Evolutionary conservation across 2,888 invertebrate genomes (phyloP), one percentile per base, ranked within the genome.

Genomic region (Sipha maydis): DNA sequence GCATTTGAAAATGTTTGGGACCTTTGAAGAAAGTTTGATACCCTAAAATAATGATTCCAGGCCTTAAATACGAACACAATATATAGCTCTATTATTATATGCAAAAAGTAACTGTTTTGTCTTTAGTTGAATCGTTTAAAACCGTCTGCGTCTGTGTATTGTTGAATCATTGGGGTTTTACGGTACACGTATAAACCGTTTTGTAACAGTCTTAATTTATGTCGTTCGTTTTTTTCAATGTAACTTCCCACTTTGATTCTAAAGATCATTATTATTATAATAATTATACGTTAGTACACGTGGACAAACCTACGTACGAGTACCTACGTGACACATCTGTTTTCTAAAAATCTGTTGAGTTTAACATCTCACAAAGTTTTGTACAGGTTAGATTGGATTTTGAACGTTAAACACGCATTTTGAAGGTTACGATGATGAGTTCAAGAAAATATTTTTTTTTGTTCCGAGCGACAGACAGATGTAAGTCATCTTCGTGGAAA

Each of bases 121-220:
- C n/a, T 25, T 54, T 83, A 54, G 34, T 82, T 71, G 48, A 83
- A 83, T 83, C 34, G 19, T 48, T 34, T n/a, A 25, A 83, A 48
- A 14, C 11, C 34, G 34, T 83, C 54, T 83, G 25, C 71, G 48
- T 71, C 14, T 54, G 73, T 83, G 28, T 80, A 38, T 73, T 83
- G 73, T 71, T 83, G 83, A 83, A 83, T 83, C 71, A 83, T 54
- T n/a, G 83, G 83, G 48, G 54, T 73, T 73, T 83, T 83, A 54
- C 17, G 7, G 28, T 41, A 38, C 3, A 8, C 56, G 61, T 25
- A 31, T 4, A 14, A 5, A 69, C 73, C 38, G 21, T 25, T 38
- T 75, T 73, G 54, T 54, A 73, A 83, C 73, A 34, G 19, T n/a
- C 34, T 54, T 83, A 73, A 54, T 73, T 83, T 73, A 56, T 73